Base-by-base conservation (phyloP, 2,113 vertebrate genomes). In the Tapirus terrestris region DNA sequence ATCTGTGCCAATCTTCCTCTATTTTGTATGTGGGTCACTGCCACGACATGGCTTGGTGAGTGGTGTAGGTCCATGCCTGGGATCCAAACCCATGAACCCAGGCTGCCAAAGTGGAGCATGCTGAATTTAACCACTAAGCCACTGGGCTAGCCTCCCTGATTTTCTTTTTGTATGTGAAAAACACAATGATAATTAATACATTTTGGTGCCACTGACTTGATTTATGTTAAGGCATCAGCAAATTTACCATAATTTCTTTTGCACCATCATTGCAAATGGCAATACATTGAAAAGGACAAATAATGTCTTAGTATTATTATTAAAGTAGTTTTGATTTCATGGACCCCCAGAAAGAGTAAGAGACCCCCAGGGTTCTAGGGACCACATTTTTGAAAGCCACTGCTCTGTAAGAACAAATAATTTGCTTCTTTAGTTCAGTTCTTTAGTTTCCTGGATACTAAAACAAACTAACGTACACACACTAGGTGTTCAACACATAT, bases 371-470 rank as follows among this genome's bases (percentile, higher is more conserved):
- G 6, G 3, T 43, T 43, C 33, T 58, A 63, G 7, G 29, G 63
- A 77, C 33, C 29, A 87, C 29, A 56, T 80, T 61, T 53, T 89
- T 70, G 45, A 87, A 27, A 97, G 31, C 6, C 53, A 58, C 29
- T 25, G 7, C 17, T 84, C 43, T 94, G 16, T 88, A 70, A 68
- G 39, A 91, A 70, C 29, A 90, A 61, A 70, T 2, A 0, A 72
- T 91, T 94, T 84, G n/a, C 23, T 92, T 73, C 29, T 91, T 93
- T 79, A 79, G 33, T 94, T 93, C 29, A 63, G 73, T 21, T 29
- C 18, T 5, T 72, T n/a, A n/a, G 14, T 70, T 92, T 91, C 29
- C 20, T 5, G 21, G 27, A 20, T 79, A 13, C 23, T 48, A 81
- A 43, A 84, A 70, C 7, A 53, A 53, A 92, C 14, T 48, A 70